Evolutionary conservation across 1,140 invertebrate species (phyloP), one percentile per base, ranked within the genome.

Genomic region (Leptinotarsa lineolata): DNA sequence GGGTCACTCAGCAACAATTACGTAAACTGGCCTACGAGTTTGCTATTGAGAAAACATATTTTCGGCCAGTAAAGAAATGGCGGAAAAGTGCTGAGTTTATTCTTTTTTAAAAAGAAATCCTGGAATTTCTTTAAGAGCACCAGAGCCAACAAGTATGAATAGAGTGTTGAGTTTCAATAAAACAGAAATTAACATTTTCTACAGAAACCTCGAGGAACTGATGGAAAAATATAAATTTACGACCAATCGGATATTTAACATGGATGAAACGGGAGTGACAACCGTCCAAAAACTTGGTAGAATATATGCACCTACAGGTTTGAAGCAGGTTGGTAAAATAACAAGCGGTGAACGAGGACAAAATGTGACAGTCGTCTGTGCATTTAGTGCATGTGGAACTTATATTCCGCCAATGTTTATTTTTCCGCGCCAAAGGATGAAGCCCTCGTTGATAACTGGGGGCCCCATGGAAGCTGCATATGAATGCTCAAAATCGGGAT

Each of bases 1-100:
- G n/a, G 15, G 58, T 69, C 24, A 69, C 68, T 48, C 68, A 69
- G 45, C 68, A 69, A 69, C 46, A 69, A 21, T 18, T 69, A 15
- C 68, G 68, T 18, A 54, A n/a, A 69, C 44, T 48, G 46, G 68
- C 48, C 11, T 59, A 48, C 20, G 39, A 69, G 3, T 59, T 69
- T 54, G 46, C 68, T 18, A 15, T 54, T 3, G 68, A 44, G 24
- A 69, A 69, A 21, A 68, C 20, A 68, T 46, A 16, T 46, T 48
- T 68, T 68, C 45, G 5, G 13, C 67, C 6, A 22, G 18, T 16
- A 48, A 46, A 48, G 18, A 20, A 16, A 68, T 68, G 44, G 67
- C 67, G 15, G 30, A n/a, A 46, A 68, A 68, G 15, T 68, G 67
- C 22, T 22, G 22, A 4, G 22, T 22, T 22, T 22, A 22, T 22